phyloP scores from a whole-genome alignment of 2,113 vertebrate genomes.

The Heloderma charlesbogerti region DNA sequence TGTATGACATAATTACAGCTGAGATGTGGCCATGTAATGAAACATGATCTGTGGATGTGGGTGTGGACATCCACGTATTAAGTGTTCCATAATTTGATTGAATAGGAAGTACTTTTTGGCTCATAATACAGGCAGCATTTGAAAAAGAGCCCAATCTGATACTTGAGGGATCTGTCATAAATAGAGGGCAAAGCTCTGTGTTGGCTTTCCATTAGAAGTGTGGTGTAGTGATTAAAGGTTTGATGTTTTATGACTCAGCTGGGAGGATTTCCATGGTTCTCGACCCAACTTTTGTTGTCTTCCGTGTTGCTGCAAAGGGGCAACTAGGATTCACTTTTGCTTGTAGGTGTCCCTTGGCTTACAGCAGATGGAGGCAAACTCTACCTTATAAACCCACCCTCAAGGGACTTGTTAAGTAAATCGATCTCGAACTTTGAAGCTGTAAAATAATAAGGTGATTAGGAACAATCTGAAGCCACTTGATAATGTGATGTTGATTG shows the following conservation, averaged over 20 bases:
- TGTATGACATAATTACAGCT: conserved; percentile 26
- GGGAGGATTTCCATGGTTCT: conserved; percentile 63
- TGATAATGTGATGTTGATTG: conserved; percentile 66
- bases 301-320: conserved; percentile 59
- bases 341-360: conserved; percentile 62
- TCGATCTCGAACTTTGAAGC: conserved; percentile 70
- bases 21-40: conserved; percentile 24
- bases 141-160: conserved; percentile 54
- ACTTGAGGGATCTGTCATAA: conserved; percentile 48
- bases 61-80: conserved; percentile 30
- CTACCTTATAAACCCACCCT: conserved; percentile 63
- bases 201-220: conserved; percentile 69
- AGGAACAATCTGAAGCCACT: conserved; percentile 71
- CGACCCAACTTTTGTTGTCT: conserved; percentile 38
- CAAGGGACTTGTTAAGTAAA: conserved; percentile 68
- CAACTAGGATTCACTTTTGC: conserved; percentile 62
- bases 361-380: conserved; percentile 66
- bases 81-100: conserved; percentile 61
- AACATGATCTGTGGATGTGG: conserved; percentile 7
- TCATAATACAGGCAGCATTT: conserved; percentile 40
- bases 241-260: conserved; percentile 74
- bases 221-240: conserved; percentile 57
- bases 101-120: conserved; percentile 50
- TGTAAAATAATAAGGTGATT: conserved; percentile 71
- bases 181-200: conserved; percentile 32